Percentiles rank a stretch among this genome's conserved stretches.
Conservation (phyloP, 2,797 vertebrate species). For the Danionella dracula region DNA sequence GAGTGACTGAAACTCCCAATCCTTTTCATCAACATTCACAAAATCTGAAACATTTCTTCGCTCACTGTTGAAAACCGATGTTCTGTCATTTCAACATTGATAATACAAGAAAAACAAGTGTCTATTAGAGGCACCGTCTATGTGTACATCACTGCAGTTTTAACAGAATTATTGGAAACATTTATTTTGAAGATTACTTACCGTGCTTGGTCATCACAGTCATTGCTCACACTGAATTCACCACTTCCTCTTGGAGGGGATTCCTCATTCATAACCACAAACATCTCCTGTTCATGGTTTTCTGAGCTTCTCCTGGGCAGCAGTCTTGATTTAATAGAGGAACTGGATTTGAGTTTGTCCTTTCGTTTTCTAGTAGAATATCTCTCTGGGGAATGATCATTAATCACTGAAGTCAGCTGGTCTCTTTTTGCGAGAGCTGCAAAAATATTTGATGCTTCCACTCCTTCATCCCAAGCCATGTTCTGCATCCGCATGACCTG, state of each 20-base stretch:
- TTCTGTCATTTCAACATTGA: constrained; percentile 60
- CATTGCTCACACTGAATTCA: constrained; percentile 83
- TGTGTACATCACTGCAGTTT: no score
- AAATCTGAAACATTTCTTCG: constrained; percentile 88
- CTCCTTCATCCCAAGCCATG: constrained; percentile 60
- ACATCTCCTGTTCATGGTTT: constrained; percentile 70
- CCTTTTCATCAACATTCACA: constrained; percentile 87
- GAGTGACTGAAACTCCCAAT: constrained; percentile 89
- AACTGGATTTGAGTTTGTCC: constrained; percentile 71
- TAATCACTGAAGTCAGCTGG: constrained; percentile 61
- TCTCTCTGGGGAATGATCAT: constrained; percentile 78
- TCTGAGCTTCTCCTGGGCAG: constrained; percentile 73
- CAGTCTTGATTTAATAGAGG: constrained; percentile 65
- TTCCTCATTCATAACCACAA: constrained; percentile 71
- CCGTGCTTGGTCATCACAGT: constrained; percentile 84
- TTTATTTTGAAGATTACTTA: constrained; percentile 45
- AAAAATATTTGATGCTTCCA: constrained; percentile 57
- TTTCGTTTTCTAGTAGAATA: constrained; percentile 78
- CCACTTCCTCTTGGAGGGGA: constrained; percentile 75
- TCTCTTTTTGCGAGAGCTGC: constrained; percentile 72
- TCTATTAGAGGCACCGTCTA: background rate
- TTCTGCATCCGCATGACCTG: constrained; percentile 65
- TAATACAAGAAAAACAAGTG: background rate
- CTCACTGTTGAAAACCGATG: constrained; percentile 85
- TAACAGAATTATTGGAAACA: no score